These are phyloP conservation scores for Bujurquina vittata DNA, from an alignment of 2,113 vertebrate genomes.

Conservation along the genomic window DNA sequence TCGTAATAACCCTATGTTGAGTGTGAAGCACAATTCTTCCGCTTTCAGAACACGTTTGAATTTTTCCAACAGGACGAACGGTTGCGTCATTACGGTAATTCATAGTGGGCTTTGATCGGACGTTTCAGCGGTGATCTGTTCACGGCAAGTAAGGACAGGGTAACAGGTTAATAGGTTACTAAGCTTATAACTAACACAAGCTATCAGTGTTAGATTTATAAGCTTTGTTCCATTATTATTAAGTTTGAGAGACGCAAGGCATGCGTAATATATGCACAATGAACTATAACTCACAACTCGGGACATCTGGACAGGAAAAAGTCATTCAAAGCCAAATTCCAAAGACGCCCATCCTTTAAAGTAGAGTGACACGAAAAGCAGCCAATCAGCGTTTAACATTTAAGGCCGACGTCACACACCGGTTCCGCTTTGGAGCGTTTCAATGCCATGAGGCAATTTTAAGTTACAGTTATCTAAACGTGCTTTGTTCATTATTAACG, in stretches of 20 bases:
- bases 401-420: constrained; percentile 32
- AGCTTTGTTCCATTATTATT: not conserved
- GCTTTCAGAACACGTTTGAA: no score
- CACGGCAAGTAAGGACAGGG: no score
- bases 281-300: not conserved
- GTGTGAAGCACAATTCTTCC: no score
- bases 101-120: no score
- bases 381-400: constrained; percentile 36
- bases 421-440: constrained; percentile 54
- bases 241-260: not conserved
- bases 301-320: constrained; percentile 19
- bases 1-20: no score
- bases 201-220: not conserved
- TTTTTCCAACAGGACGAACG: no score
- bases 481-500: not conserved
- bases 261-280: not conserved
- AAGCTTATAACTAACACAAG: not conserved
- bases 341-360: not conserved
- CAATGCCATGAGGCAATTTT: constrained; percentile 55
- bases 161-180: not conserved
- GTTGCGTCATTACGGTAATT: no score
- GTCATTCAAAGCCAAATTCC: constrained; percentile 38
- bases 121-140: no score
- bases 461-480: not conserved
- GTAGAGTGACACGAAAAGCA: not conserved